Base-by-base conservation (phyloP, 2,888 invertebrate species). In the Hanleya hanleyi region DNA sequence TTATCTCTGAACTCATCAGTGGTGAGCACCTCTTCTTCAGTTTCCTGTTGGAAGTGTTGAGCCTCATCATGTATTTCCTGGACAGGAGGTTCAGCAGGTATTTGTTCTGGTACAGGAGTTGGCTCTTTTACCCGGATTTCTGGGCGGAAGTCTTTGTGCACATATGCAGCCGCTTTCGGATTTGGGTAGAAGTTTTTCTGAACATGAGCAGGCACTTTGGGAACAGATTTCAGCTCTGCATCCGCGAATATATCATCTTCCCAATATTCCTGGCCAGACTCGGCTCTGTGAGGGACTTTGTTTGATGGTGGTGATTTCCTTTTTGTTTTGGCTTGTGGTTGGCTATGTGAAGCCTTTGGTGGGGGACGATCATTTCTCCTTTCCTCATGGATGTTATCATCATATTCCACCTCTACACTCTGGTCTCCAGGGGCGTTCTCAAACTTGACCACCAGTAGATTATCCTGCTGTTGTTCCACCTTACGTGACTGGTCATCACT, bases 401-500 rank as follows among this genome's bases (percentile, higher is more conserved):
- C 57, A 57, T 57, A 57, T 9, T 57, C 57, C 22, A 57, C 57
- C 57, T 57, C 57, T 32, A 57, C 57, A 15, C 29, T 57, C 26
- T 57, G 29, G 32, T 57, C 57, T 15, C 57, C 57, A 9, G 57
- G 57, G 29, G 29, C 15, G 57, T 74, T 74, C n/a, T 74, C 73
- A 36, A 74, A 70, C 50, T 74, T 74, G 18, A 74, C 50, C 5
- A 74, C 66, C 15, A 74, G 62, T 7, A 70, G 67, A n/a, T n/a
- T n/a, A 51, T 74, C 70, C n/a, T 74, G 50, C 50, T 70, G 66
- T 35, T 62, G 57, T 35, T 70, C 73, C n/a, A 74, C 73, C n/a
- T 66, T 70, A 7, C 73, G 70, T 1, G 71, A 67, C 57, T 29
- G 57, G 26, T 74, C 73, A 35, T 74, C 73, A 51, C 69, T 73